A percentile compares a stretch with the other conserved stretches of the same genome.
Evolutionary conservation across 2,888 invertebrate species (phyloP).

Genomic region (Reticulitermes lucifugus): DNA sequence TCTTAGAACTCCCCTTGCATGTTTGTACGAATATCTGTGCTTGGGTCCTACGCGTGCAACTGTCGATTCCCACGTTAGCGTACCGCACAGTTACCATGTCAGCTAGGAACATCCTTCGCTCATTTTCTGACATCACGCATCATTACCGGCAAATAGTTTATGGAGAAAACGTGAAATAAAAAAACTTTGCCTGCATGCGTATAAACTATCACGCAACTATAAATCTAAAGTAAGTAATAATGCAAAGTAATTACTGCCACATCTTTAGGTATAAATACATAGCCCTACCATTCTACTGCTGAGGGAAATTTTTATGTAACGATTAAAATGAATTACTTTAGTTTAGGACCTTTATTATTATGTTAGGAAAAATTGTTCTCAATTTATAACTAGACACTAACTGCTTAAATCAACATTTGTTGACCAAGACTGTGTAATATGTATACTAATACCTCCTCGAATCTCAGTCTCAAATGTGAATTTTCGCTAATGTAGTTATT

Average conservation of each 20-base stretch:
- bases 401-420: no score
- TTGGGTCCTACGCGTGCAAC: neutral
- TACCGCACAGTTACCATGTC: conserved; percentile 17
- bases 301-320: no score
- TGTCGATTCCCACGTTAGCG: conserved; percentile 26
- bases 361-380: no score
- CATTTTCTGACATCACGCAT: conserved; percentile 35
- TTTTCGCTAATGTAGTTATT: no score
- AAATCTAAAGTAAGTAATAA: conserved; percentile 13
- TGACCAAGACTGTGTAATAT: no score
- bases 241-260: neutral
- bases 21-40: neutral
- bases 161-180: conserved; percentile 29
- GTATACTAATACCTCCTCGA: no score
- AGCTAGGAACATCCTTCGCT: conserved; percentile 22
- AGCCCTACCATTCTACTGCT: no score
- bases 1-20: conserved; percentile 7
- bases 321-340: no score
- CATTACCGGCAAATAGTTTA: conserved; percentile 36
- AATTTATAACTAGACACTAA: no score
- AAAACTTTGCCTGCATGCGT: conserved; percentile 32
- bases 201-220: conserved; percentile 33
- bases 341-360: no score
- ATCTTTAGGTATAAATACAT: neutral
- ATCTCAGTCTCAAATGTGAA: no score